phyloP scores from a whole-genome alignment of 2,113 vertebrate species.

The Phrynocephalus versicolor region DNA sequence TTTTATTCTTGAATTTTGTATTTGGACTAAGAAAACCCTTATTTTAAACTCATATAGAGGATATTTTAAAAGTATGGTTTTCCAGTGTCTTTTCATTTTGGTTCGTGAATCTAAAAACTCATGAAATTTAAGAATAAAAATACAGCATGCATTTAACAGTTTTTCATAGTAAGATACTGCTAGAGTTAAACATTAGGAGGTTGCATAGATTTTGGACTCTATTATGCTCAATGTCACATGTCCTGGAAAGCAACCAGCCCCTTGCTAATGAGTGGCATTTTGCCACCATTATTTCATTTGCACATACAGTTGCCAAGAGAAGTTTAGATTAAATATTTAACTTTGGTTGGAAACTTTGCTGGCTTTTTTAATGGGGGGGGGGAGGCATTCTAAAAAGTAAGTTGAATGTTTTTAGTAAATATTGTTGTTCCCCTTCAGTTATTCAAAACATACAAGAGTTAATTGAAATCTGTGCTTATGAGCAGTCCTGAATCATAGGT shows the following conservation, averaged over 20 bases:
- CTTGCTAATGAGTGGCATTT: no score
- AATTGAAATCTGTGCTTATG: conserved; percentile 21
- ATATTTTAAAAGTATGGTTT: not conserved
- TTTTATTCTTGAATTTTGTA: no score
- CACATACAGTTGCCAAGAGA: no score
- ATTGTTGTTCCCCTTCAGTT: not conserved
- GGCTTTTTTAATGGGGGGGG: not conserved
- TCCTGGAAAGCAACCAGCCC: no score
- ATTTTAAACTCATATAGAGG: not conserved
- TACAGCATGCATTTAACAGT: not conserved
- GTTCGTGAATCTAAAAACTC: not conserved
- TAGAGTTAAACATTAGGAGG: not conserved
- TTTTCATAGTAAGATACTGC: no score
- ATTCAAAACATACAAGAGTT: conserved; percentile 1
- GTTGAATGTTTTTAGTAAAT: not conserved
- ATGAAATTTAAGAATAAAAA: not conserved
- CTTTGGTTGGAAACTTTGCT: not conserved
- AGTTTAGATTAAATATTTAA: not conserved
- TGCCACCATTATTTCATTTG: no score
- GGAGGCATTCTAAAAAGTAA: no score
- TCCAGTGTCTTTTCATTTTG: not conserved
- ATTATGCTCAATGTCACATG: no score
- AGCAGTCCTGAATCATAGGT: conserved; percentile 15
- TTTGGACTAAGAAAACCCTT: not conserved
- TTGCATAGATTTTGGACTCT: not conserved